Evolutionary conservation across 2,797 vertebrate species (phyloP), one percentile per base, ranked within the genome.

Genomic region (Pantherophis alleghaniensis): DNA sequence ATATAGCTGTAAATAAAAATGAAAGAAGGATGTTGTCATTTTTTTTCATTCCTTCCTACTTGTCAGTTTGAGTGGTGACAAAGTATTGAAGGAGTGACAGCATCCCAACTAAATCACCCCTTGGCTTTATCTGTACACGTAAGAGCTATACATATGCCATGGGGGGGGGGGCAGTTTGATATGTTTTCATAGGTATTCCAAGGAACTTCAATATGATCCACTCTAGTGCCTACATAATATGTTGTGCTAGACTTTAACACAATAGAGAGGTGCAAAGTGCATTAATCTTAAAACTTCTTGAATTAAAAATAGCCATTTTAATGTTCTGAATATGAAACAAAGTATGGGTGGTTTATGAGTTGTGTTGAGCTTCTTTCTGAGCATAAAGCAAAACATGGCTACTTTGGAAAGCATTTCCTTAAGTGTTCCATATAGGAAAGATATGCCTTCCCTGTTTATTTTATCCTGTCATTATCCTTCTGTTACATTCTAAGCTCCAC

Each of bases 1-100:
- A 94, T 18, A 7, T 93, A 93, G 32, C 90, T 90, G 86, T 69
- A 94, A 94, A 96, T 63, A 79, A 92, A 95, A 95, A 83, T 6
- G 0, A 93, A 91, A 32, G 24, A 86, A 94, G 42, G 24, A 0
- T 16, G 2, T 0, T 37, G 0, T 60, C 57, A 51, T 61, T 32
- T 55, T 69, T 24, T 3, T 63, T 37, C 4, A 60, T 28, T 3
- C 18, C 37, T 87, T 56, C 37, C 10, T 86, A 18, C 5, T 26
- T 66, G 88, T 89, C 83, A 53, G 28, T 83, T 66, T 28, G 42
- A 24, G 89, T 22, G 22, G 4, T 0, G 0, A 74, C 13, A n/a
- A 69, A 69, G 87, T 0, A 26, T 91, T 89, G 86, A 93, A 94
- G 57, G 20, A 22, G 28, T 2, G 1, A 20, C 42, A 1, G 83